phyloP scores from a whole-genome alignment of 1,140 invertebrate species.

The Lordiphosa stackelbergi region DNA sequence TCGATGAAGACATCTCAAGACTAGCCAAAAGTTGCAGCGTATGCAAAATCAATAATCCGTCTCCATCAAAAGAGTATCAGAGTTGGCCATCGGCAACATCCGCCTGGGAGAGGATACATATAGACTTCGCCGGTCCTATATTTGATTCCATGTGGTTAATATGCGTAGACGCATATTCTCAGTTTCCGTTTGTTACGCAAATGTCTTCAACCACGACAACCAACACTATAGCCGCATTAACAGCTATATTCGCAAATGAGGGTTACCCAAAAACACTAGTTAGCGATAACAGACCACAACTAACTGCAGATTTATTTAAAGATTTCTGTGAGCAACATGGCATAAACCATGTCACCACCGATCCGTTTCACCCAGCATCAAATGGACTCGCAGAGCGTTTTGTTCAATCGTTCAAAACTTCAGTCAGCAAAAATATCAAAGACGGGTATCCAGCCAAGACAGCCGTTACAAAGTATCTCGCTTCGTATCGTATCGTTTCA shows the following conservation, averaged over 20 bases:
- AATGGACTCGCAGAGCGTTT: slow-evolving; percentile 13
- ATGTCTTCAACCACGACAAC: too few relatives aligned
- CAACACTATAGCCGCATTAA: too few relatives aligned
- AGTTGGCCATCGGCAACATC: slow-evolving; percentile 8
- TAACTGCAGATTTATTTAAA: slow-evolving; percentile 19
- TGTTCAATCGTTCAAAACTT: slow-evolving; percentile 10
- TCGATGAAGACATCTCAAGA: slow-evolving; percentile 77
- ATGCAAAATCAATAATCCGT: slow-evolving; percentile 10
- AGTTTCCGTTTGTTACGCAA: slow-evolving; percentile 19
- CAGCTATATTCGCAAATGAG: slow-evolving; percentile 11
- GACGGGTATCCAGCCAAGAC: neutral
- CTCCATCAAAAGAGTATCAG: slow-evolving; percentile 9
- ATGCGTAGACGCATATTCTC: slow-evolving; percentile 23
- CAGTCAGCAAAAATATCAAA: slow-evolving; percentile 7
- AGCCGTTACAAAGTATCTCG: neutral
- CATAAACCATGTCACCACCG: slow-evolving; percentile 9
- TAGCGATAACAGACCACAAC: slow-evolving; percentile 48
- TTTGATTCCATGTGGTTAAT: slow-evolving; percentile 14
- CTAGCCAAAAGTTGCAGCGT: slow-evolving; percentile 13
- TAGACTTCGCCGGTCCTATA: slow-evolving; percentile 4
- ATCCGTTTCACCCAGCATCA: slow-evolving; percentile 13
- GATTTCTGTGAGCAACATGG: slow-evolving; percentile 9
- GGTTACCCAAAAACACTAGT: slow-evolving; percentile 48
- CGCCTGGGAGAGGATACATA: slow-evolving; percentile 10
- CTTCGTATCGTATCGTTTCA: slow-evolving; percentile 6